Evolutionary conservation across 2,113 vertebrate species (phyloP), one percentile per base, ranked within the genome.

Genomic region (Oncorhynchus kisutch): DNA sequence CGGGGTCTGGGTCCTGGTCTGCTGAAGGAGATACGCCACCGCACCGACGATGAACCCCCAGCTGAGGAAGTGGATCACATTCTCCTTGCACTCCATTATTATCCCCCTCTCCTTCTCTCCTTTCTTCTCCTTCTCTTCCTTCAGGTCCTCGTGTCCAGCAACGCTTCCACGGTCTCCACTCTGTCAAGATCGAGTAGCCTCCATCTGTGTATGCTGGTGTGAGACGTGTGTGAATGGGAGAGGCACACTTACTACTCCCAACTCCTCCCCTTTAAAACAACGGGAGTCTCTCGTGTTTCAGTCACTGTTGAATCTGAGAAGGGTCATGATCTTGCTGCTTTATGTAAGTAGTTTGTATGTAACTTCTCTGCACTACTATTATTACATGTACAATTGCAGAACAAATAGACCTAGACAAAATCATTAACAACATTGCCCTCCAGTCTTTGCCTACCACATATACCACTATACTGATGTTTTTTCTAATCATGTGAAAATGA

Each of bases 21-120:
- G 88, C 6, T 18, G 13, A 5, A 86, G 12, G 5, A 87, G 87
- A 75, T 65, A 67, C 0, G 74, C 1, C 69, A 81, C 31, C 86
- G 94, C 80, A 83, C 18, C 27, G 0, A 79, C 71, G 12, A 83
- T 79, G 75, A 95, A 68, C 2, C 77, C 0, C 74, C 82, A 86
- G 83, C 92, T 94, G 54, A 94, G 84, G 0, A 81, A 88, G 71
- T 83, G 80, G 73, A 93, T 85, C 22, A 90, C 79, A 49, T 73
- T 80, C 81, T 93, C 88, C 20, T 76, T 67, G 81, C 94, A 94
- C 66, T 88, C 78, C 94, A 94, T 94, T 66, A n/a, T 49, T 39
- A n/a, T 62, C 2, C n/a, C 20, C 8, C 18, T 60, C 59, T n/a
- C 51, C 20, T 20, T 57, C 18, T 57, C 54, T 57, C 54, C 20